Evolutionary conservation across 2,888 invertebrate genomes (phyloP).

Genomic region (Nomada hirtipes): DNA sequence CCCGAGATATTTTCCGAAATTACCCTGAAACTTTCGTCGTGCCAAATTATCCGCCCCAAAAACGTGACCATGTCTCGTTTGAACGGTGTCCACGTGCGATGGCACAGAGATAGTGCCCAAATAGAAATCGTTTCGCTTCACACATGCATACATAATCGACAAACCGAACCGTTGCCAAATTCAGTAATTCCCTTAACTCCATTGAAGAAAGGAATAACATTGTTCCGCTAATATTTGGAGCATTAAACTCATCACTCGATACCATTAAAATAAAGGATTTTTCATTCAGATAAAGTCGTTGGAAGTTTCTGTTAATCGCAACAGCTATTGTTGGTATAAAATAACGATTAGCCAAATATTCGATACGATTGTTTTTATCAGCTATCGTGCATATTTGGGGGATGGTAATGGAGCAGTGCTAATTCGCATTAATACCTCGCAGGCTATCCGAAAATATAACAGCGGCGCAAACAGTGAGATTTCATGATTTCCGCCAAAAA

Average conservation of each 20-base stretch:
- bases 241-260: too few relatives aligned
- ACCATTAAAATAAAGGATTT: background rate
- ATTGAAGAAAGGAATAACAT: background rate
- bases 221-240: background rate
- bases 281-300: background rate
- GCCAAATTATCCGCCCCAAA: slow-evolving; percentile 22
- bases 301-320: too few relatives aligned
- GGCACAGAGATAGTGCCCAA: slow-evolving; percentile 12
- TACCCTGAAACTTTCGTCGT: slow-evolving; percentile 15
- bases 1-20: slow-evolving; percentile 28
- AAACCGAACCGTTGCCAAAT: background rate
- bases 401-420: too few relatives aligned
- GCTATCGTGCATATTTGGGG: too few relatives aligned
- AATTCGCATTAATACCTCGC: too few relatives aligned
- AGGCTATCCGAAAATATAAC: background rate
- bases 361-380: too few relatives aligned
- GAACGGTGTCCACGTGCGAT: background rate
- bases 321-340: too few relatives aligned
- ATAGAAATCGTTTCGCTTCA: slow-evolving; percentile 13
- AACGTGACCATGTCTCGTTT: slow-evolving; percentile 24
- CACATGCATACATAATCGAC: slow-evolving; percentile 10
- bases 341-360: too few relatives aligned
- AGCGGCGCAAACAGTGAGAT: background rate
- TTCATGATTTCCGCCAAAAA: background rate
- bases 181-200: background rate